Evolutionary conservation across 2,797 vertebrate species (phyloP).

Genomic region (Hippoglossus hippoglossus): DNA sequence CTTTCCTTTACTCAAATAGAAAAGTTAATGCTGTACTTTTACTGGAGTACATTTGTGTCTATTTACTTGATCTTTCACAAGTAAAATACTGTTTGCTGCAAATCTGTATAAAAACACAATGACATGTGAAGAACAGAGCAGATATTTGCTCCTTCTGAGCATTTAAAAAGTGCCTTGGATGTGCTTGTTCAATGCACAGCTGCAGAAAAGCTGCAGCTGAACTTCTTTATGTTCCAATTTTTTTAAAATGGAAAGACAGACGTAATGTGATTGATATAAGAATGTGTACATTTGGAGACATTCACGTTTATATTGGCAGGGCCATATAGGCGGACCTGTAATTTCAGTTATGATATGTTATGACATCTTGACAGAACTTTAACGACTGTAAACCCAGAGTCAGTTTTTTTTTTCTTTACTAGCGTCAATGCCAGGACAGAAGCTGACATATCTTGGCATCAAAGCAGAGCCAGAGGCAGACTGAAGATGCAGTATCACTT

Average conservation of each 20-base stretch:
- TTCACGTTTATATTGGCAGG: not conserved
- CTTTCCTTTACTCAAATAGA: too few relatives aligned
- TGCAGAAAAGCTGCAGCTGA: not conserved
- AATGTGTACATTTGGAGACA: not conserved
- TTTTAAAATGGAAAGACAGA: not conserved
- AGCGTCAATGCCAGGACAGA: not conserved
- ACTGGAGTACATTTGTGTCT: too few relatives aligned
- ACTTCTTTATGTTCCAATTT: not conserved
- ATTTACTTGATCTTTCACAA: too few relatives aligned
- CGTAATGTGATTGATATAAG: not conserved
- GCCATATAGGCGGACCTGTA: not conserved
- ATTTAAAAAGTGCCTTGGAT: not conserved
- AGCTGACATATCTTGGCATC: not conserved
- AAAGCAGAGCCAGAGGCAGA: slow-evolving; percentile 1
- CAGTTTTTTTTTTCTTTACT: not conserved
- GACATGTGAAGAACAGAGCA: not conserved
- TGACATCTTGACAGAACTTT: not conserved
- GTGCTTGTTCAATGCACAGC: not conserved
- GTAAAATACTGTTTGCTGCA: too few relatives aligned
- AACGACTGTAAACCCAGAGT: not conserved
- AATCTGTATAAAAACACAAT: too few relatives aligned
- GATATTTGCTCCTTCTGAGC: not conserved
- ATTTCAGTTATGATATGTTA: not conserved
- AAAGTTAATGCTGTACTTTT: too few relatives aligned
- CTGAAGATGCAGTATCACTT: slow-evolving; percentile 23